Evolutionary conservation across 30 jellyfish, hydroid and myxozoan genomes (phyloP).

Genomic region (Turritopsis rubra): DNA sequence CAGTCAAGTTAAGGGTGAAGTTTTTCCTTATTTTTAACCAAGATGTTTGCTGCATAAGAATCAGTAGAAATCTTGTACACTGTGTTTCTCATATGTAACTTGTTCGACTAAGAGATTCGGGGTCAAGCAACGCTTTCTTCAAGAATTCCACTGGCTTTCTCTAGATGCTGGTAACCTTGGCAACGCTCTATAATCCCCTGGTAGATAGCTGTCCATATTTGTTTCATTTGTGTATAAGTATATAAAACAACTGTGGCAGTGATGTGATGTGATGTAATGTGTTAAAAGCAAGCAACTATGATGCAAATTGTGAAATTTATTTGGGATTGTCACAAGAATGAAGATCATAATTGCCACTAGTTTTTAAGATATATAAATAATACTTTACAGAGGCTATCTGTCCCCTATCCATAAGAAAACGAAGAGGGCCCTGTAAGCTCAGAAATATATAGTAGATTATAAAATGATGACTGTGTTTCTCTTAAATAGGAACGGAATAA

Average conservation of each 20-base stretch:
- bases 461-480: no score
- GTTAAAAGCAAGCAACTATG: constrained; percentile 68
- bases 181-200: constrained; percentile 31
- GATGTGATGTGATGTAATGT: constrained; percentile 48
- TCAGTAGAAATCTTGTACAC: no score
- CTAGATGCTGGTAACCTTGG: constrained; percentile 17
- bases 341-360: constrained; percentile 33
- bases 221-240: neutral
- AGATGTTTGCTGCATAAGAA: no score
- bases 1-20: no score
- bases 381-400: no score
- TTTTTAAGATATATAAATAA: no score
- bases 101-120: constrained; percentile 7
- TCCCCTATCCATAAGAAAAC: no score
- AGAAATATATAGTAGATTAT: no score
- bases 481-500: no score
- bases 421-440: no score
- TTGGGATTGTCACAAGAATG: constrained; percentile 57
- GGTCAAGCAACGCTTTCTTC: constrained; percentile 3
- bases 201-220: constrained; percentile 8
- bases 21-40: no score
- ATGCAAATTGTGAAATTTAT: constrained; percentile 64
- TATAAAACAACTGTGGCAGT: constrained; percentile 35
- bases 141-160: constrained; percentile 6
- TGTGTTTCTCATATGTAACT: constrained; percentile 16